These are phyloP conservation scores for Reinhardtius hippoglossoides DNA, from an alignment of 2,113 vertebrate species.

Conservation along the genomic window DNA sequence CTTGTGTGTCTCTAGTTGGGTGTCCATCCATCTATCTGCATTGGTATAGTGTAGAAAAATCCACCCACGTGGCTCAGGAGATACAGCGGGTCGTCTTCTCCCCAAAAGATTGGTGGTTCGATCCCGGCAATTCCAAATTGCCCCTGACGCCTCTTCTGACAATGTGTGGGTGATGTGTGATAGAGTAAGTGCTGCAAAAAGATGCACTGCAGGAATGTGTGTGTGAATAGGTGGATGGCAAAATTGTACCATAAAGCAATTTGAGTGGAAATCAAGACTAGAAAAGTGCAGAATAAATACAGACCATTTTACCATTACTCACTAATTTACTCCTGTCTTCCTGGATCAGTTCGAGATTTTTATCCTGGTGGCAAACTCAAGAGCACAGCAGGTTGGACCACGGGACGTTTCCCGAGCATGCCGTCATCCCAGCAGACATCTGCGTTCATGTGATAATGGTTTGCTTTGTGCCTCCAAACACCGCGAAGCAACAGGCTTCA, in stretches of 20 bases:
- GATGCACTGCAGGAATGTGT: too few species aligned
- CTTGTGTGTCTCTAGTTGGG: neutral
- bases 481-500: constrained; percentile 51
- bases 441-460: constrained; percentile 65
- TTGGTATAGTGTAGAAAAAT: too few species aligned
- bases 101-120: too few species aligned
- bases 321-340: neutral
- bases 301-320: neutral
- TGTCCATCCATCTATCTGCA: neutral
- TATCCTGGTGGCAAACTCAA: constrained; percentile 28
- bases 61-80: too few species aligned
- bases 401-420: constrained; percentile 59
- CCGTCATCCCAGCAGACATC: constrained; percentile 46
- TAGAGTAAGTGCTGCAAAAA: neutral
- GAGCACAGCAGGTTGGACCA: constrained; percentile 35
- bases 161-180: too few species aligned
- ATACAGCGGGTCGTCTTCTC: too few species aligned
- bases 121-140: too few species aligned
- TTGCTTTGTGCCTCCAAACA: constrained; percentile 64
- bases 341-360: neutral
- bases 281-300: too few species aligned
- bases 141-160: too few species aligned
- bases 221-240: neutral
- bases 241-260: too few species aligned
- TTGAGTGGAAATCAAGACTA: neutral